Percentiles rank a stretch among this genome's conserved stretches.
phyloP scores from a whole-genome alignment of 2,113 vertebrate genomes.

The Manacus vitellinus region DNA sequence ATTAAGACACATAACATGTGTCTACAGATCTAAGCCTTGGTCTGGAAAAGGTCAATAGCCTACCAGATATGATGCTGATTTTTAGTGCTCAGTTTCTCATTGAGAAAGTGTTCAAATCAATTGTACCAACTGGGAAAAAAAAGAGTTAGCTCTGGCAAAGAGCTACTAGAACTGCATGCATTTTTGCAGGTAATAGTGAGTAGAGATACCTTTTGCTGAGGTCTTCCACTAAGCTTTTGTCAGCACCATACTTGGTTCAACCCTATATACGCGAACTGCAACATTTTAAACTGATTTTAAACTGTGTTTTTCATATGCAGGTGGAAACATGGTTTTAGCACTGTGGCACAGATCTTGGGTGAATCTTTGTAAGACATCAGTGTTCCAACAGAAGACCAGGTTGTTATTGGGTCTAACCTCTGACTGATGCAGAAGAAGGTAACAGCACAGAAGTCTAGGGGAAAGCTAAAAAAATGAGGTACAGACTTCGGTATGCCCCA shows the following conservation, averaged over 20 bases:
- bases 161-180: background rate
- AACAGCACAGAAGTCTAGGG: background rate
- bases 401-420: background rate
- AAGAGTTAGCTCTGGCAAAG: background rate
- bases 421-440: background rate
- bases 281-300: background rate
- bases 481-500: background rate
- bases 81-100: background rate
- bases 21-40: background rate
- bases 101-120: background rate
- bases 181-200: background rate
- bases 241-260: background rate
- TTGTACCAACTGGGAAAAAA: background rate
- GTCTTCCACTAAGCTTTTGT: background rate
- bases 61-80: background rate
- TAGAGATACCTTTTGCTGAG: background rate
- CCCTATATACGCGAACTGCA: background rate
- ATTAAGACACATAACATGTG: too few species aligned
- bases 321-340: background rate
- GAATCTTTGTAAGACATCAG: background rate
- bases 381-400: background rate
- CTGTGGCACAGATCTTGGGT: background rate
- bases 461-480: background rate
- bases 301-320: background rate
- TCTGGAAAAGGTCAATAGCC: background rate